Evolutionary conservation across 2,888 invertebrate species (phyloP), one percentile per base, ranked within the genome.

Genomic region (Caenorhabditis uteleia): DNA sequence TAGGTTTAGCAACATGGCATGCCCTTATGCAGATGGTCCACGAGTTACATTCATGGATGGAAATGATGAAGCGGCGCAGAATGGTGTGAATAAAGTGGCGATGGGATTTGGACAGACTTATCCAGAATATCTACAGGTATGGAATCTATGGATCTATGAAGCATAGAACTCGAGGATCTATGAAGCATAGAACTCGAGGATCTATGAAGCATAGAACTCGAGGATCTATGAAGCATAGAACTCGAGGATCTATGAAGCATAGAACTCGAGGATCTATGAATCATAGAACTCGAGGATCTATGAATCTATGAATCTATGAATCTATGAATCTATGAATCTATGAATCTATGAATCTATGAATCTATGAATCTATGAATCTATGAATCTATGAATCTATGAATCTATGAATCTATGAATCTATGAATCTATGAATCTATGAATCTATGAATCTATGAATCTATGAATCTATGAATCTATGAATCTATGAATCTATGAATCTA

Each of bases 81-180:
- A 69, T 2, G 80, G 78, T 18, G 69, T 70, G 44, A 82, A 82
- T 58, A 80, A 79, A 40, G 78, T 78, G 10, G 74, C 69, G 21
- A 48, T 77, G 54, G 75, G 75, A 20, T 78, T 79, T 6, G 93
- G 92, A 1, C 90, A 92, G 88, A 88, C 93, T 46, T 95, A 95
- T 83, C 89, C 90, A 1, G 92, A 93, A 79, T 95, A 95, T 82
- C 86, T 95, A 56, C 90, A 91, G 74, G 84, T 83, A 29, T 42
- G 3, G 38, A 26, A 34, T 25, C 23, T 14, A 8, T 47, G 20
- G 10, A 36, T 21, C 2, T 21, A 10, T 4, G 34, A 8, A 46
- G 25, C 18, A 26, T n/a, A 25, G 7, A 3, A 16, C 31, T 46
- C 3, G 33, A 34, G 23, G n/a, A n/a, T n/a, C n/a, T n/a, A n/a